phyloP scores from a whole-genome alignment of 2,888 invertebrate species.

The Nephrotoma guestfalica region DNA sequence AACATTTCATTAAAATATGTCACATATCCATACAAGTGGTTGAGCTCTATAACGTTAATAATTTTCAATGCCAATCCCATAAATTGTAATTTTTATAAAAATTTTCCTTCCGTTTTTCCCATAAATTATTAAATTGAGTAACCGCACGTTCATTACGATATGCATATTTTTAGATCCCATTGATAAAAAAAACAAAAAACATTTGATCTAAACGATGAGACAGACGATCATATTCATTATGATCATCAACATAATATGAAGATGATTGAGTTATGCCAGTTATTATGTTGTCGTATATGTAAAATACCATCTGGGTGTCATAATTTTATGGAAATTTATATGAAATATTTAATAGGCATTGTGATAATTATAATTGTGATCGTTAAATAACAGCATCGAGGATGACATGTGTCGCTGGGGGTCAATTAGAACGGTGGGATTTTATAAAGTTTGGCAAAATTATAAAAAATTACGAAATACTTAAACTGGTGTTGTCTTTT shows the following conservation, averaged over 20 bases:
- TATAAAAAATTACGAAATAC: neutral
- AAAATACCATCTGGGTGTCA: neutral
- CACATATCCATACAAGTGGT: no score
- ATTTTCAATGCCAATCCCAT: neutral
- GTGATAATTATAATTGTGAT: neutral
- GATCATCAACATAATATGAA: neutral
- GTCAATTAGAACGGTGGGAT: neutral
- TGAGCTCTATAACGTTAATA: no score
- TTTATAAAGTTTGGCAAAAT: neutral
- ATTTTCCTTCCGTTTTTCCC: neutral
- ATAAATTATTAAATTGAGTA: neutral
- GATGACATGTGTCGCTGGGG: neutral
- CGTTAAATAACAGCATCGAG: neutral
- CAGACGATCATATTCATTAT: neutral
- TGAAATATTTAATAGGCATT: neutral
- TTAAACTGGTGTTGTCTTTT: neutral
- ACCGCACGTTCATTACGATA: neutral
- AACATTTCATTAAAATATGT: no score
- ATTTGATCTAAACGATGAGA: neutral
- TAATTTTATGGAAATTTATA: neutral
- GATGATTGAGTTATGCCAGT: neutral
- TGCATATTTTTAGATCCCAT: neutral
- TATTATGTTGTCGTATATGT: neutral
- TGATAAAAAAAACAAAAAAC: no score
- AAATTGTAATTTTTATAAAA: neutral